Evolutionary conservation across 2,113 vertebrate genomes (phyloP), one percentile per base, ranked within the genome.

Genomic region (Pyrgilauda ruficollis): DNA sequence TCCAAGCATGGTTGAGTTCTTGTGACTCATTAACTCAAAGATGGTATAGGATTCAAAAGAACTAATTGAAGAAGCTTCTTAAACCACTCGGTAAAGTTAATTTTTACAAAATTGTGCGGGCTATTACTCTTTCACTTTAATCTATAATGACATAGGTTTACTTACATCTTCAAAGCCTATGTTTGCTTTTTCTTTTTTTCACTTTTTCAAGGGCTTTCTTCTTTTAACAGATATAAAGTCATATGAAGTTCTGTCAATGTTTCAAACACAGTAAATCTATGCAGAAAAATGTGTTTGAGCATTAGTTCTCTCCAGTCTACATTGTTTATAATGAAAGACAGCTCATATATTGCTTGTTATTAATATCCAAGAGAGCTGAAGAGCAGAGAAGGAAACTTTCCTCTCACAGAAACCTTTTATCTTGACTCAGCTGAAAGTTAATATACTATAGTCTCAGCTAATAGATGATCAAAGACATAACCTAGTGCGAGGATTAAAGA

Each of bases 391-490:
- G 89, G 83, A 75, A 96, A 94, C 37, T 91, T 76, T 95, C 82
- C 47, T 89, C 89, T 93, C 68, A 88, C 72, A 95, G 64, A 91
- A 95, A 92, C 80, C 94, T 77, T 97, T 91, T 93, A 91, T 95
- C 96, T 95, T 96, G 50, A 95, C 67, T 78, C 75, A 96, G 67
- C 85, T 90, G 78, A 87, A 96, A 90, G 72, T 97, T 94, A 95
- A 88, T 96, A 87, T 96, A 94, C 91, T 96, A 94, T 93, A 97
- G 91, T 95, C 91, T 97, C 94, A 93, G 96, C 91, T 97, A 97
- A 96, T 93, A 97, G 89, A 88, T 89, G 88, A 95, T 96, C 91
- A 94, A 87, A 97, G 86, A 88, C 92, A 93, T 74, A 96, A 96
- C 95, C 93, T 90, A 95, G 78, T 67, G 76, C 69, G 96, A 88